These are phyloP conservation scores for Drosophila nr. medialis DNA, from an alignment of 2,888 invertebrate species.

Conservation along the genomic window DNA sequence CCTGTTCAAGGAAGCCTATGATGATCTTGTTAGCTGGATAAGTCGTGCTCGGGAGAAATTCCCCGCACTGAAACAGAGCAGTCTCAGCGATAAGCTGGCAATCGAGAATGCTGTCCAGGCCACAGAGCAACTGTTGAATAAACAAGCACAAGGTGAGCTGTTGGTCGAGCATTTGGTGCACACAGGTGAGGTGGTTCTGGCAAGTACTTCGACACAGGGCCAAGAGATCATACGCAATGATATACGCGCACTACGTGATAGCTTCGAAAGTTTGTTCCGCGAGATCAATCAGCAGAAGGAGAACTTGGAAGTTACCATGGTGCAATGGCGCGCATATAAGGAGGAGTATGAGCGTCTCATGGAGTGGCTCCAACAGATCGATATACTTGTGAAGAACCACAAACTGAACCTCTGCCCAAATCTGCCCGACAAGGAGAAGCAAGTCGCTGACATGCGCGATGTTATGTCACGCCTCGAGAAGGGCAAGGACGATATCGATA, in stretches of 20 bases:
- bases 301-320: constrained; percentile 91
- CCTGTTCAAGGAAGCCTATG: constrained; percentile 95
- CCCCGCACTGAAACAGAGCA: constrained; percentile 93
- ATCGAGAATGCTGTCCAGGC: constrained; percentile 95
- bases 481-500: constrained; percentile 93
- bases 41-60: constrained; percentile 94
- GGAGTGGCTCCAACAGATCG: constrained; percentile 96
- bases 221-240: constrained; percentile 93
- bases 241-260: constrained; percentile 93
- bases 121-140: constrained; percentile 93
- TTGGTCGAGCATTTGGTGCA: constrained; percentile 94
- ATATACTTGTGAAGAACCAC: constrained; percentile 95
- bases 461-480: constrained; percentile 90
- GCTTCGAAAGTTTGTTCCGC: constrained; percentile 93
- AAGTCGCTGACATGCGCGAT: constrained; percentile 92
- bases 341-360: constrained; percentile 96
- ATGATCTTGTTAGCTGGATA: constrained; percentile 95
- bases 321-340: constrained; percentile 95
- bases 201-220: constrained; percentile 92
- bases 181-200: constrained; percentile 93
- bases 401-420: constrained; percentile 93
- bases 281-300: constrained; percentile 94
- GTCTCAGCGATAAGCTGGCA: constrained; percentile 93
- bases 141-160: constrained; percentile 95
- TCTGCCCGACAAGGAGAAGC: constrained; percentile 92